These are phyloP conservation scores for Dermatemys mawii DNA, from an alignment of 2,113 vertebrate species.

Conservation along the genomic window DNA sequence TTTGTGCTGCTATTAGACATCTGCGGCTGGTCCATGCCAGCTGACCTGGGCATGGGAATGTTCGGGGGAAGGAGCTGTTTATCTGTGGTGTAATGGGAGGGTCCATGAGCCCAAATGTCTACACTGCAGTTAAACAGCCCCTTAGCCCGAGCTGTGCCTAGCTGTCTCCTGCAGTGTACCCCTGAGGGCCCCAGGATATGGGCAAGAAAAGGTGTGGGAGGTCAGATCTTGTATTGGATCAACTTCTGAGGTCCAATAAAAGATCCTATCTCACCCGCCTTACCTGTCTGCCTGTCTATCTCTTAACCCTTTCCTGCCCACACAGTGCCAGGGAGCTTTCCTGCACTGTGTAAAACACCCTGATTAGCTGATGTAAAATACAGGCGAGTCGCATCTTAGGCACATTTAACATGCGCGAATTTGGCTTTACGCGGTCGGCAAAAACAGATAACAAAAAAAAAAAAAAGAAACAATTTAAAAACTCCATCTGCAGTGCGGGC, in stretches of 20 bases:
- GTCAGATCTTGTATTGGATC: neutral
- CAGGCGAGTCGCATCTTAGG: too few relatives aligned
- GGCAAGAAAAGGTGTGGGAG: neutral
- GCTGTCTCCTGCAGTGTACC: too few relatives aligned
- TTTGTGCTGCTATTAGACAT: neutral
- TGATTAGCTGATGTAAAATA: neutral
- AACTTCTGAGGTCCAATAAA: neutral
- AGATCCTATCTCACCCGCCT: too few relatives aligned
- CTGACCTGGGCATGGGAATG: too few relatives aligned
- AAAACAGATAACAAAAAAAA: too few relatives aligned
- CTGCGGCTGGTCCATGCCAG: neutral
- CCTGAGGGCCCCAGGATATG: accelerated
- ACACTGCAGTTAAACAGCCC: too few relatives aligned
- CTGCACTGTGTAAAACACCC: neutral
- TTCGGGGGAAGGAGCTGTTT: neutral
- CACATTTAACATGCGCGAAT: too few relatives aligned
- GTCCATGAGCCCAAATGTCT: neutral
- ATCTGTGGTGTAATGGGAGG: neutral
- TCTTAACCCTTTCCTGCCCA: neutral
- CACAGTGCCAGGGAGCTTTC: neutral
- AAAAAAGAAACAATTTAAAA: too few relatives aligned
- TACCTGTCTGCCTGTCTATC: neutral
- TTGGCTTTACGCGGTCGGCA: too few relatives aligned
- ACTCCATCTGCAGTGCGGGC: too few relatives aligned
- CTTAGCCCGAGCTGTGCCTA: neutral